Evolutionary conservation across 2,113 vertebrate genomes (phyloP).

Genomic region (Choloepus hoffmanni): DNA sequence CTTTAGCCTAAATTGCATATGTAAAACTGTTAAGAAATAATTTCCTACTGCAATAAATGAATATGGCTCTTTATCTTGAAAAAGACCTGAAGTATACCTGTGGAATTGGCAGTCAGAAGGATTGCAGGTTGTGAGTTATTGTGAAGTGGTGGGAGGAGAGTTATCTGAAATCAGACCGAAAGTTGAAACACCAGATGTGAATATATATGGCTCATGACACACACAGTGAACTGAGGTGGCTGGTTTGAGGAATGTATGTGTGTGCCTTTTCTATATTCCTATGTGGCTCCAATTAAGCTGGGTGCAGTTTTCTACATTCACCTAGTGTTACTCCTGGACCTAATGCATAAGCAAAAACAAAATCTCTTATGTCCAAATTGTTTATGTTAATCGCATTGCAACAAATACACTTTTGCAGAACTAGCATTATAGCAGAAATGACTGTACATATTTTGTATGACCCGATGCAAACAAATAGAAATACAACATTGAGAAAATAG

Average conservation of each 20-base stretch:
- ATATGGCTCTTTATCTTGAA: background rate
- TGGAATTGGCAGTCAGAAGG: background rate
- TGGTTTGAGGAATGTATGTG: background rate
- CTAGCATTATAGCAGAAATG: background rate
- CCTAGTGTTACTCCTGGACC: background rate
- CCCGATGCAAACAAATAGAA: background rate
- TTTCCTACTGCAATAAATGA: rapidly evolving
- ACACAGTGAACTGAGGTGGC: background rate
- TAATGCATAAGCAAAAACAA: background rate
- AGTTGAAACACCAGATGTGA: background rate
- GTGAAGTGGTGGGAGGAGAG: no score
- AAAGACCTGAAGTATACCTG: background rate
- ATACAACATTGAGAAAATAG: background rate
- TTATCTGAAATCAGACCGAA: background rate
- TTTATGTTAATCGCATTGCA: background rate
- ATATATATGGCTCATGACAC: background rate
- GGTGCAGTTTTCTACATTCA: background rate
- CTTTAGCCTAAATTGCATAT: background rate
- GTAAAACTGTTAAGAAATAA: background rate
- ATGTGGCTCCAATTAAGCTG: rapidly evolving
- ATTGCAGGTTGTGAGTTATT: background rate
- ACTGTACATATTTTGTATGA: background rate
- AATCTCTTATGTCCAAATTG: background rate
- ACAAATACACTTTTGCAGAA: background rate
- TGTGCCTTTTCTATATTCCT: background rate